Percentiles rank a stretch among this genome's conserved stretches.
Conservation (phyloP, 2,113 vertebrate species). For the Phaethornis superciliosus region DNA sequence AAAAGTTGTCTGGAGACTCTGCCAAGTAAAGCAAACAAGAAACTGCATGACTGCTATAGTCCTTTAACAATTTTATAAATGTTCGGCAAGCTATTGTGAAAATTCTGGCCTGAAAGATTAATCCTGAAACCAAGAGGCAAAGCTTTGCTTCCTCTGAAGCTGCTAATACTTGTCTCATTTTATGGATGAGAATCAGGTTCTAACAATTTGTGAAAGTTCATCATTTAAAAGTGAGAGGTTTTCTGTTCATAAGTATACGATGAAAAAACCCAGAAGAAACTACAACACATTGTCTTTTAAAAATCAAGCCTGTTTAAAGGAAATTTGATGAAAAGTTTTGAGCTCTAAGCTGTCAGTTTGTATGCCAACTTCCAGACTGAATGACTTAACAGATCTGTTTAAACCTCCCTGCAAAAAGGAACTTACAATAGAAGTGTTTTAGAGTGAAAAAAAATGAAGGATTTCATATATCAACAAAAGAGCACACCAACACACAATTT, state of each 20-base stretch:
- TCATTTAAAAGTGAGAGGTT: conserved; percentile 17
- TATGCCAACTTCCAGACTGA: conserved; percentile 28
- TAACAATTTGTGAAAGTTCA: conserved; percentile 31
- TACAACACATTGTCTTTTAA: not conserved
- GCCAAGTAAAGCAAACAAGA: not conserved
- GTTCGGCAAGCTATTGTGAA: not conserved
- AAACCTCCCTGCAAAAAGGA: conserved; percentile 13
- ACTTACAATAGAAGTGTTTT: conserved; percentile 40
- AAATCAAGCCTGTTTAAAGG: conserved; percentile 35
- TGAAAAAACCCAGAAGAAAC: not conserved
- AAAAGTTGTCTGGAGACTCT: conserved; percentile 1
- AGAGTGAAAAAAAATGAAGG: conserved; percentile 32
- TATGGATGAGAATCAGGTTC: not conserved
- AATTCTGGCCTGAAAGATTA: not conserved
- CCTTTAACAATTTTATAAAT: not conserved
- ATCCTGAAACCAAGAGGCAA: conserved; percentile 1
- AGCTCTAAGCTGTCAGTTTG: conserved; percentile 35
- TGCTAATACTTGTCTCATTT: not conserved
- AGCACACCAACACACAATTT: conserved; percentile 50
- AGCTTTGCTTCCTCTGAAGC: not conserved
- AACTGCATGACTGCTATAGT: not conserved
- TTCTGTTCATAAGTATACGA: not conserved
- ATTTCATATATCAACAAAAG: conserved; percentile 45
- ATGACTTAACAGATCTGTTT: conserved; percentile 36
- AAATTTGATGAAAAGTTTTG: conserved; percentile 42